Evolutionary conservation across 2,113 vertebrate species (phyloP), one percentile per base, ranked within the genome.

Genomic region (Diadophis punctatus): DNA sequence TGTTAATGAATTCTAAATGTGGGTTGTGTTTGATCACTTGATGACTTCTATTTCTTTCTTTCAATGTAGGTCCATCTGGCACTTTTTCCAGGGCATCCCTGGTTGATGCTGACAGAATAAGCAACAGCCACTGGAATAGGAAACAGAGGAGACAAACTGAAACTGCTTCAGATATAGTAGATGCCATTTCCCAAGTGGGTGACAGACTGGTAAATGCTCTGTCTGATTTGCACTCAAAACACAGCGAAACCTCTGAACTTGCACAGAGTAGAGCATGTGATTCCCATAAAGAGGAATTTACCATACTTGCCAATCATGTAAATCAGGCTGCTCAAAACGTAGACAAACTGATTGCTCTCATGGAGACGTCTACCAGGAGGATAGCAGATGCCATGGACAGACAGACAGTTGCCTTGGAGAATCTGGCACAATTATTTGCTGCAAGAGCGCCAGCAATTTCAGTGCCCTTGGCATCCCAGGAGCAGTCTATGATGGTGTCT

Each of bases 371-470:
- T 20, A 93, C 92, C 80, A 93, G 88, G 9, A 23, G 55, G 48
- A 93, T 93, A 51, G 92, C 92, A 46, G 92, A 93, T 27, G 92
- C 92, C 55, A 93, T 93, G 88, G 92, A 93, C 55, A 86, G 92
- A 39, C 92, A 93, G 51, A 93, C 92, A 4, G 80, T 49, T 52
- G 92, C 92, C 80, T 63, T 93, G 88, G 92, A 93, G 30, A 93
- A 93, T 16, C n/a, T 93, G 88, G 92, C 92, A 27, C 88, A 30
- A 3, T 63, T 93, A 80, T 93, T 93, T 53, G 80, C 92, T 20
- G 27, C 88, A 8, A 86, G 46, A 12, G n/a, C 23, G 2, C 92
- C 53, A 12, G 1, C 74, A 60, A n/a, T 55, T 86, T 51, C 52
- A 18, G 53, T 39, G 88, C 88, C 88, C 23, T 30, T 48, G 6